Evolutionary conservation across 2,113 vertebrate genomes (phyloP).

Genomic region (Redunca redunca): DNA sequence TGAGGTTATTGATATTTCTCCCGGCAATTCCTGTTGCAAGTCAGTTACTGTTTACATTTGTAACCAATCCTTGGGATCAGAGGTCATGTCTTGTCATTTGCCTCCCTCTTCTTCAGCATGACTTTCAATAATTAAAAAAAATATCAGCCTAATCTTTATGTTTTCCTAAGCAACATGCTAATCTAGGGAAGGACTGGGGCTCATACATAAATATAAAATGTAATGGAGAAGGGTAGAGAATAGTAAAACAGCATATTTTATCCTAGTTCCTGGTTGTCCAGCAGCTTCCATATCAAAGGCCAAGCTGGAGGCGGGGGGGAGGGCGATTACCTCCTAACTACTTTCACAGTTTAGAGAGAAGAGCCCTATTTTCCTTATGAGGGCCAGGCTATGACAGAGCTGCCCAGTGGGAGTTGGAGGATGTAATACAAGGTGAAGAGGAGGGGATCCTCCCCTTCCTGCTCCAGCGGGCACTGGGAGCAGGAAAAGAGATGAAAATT

Average conservation of each 20-base stretch:
- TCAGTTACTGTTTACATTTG: background rate
- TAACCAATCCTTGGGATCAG: background rate
- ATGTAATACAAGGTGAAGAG: background rate
- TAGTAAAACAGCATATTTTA: background rate
- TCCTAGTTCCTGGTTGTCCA: background rate
- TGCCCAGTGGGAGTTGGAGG: background rate
- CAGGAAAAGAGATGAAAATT: background rate
- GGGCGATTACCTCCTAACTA: background rate
- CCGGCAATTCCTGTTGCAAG: background rate
- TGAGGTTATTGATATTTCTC: background rate
- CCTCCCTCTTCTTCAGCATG: background rate
- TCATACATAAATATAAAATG: background rate
- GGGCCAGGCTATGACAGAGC: background rate
- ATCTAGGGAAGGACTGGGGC: background rate
- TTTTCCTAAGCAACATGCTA: background rate
- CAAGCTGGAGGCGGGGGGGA: background rate
- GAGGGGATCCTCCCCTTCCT: background rate
- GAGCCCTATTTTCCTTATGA: background rate
- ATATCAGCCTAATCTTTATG: background rate
- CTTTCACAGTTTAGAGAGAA: background rate
- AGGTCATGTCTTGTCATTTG: background rate
- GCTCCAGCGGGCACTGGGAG: background rate
- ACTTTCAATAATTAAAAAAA: background rate
- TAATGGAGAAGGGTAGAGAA: background rate
- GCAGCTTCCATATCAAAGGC: background rate